Percentiles rank a stretch among this genome's conserved stretches.
Evolutionary conservation across 2,888 invertebrate species (phyloP).

Genomic region (Disparrhopalites patrizii): DNA sequence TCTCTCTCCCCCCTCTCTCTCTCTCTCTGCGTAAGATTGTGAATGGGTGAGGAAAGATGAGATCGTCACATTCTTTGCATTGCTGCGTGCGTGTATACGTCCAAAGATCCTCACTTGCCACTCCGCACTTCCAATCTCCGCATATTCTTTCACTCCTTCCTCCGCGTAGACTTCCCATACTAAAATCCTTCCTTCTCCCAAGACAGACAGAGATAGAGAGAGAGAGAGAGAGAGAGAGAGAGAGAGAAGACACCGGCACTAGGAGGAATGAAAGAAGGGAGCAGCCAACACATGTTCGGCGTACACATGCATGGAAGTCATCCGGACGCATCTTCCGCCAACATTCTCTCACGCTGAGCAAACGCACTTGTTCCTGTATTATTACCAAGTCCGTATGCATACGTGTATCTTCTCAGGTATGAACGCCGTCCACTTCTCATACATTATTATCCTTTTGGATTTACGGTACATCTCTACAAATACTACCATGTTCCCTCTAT

Average conservation of each 20-base stretch:
- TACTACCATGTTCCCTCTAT: too few species aligned
- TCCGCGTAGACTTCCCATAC: neutral
- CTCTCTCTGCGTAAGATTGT: conserved; percentile 23
- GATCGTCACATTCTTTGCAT: conserved; percentile 44
- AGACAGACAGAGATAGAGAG: neutral
- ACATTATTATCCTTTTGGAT: too few species aligned
- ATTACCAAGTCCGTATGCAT: too few species aligned
- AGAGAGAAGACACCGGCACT: neutral
- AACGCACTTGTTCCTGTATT: too few species aligned
- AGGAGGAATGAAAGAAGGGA: neutral
- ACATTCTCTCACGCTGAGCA: too few species aligned
- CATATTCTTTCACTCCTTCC: neutral
- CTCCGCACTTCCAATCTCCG: neutral
- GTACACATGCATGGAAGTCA: too few species aligned
- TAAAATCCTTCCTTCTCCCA: too few species aligned
- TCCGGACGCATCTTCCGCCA: too few species aligned
- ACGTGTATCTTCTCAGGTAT: too few species aligned
- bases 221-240: neutral
- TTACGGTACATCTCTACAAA: too few species aligned
- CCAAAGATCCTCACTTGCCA: conserved; percentile 12
- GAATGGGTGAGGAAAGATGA: conserved; percentile 44
- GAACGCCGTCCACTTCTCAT: too few species aligned
- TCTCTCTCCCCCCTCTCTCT: neutral
- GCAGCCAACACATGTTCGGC: too few species aligned
- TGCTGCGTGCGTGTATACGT: conserved; percentile 23